A percentile compares a stretch with the other conserved stretches of the same genome.
These are phyloP conservation scores for Caenorhabditis angaria DNA, from an alignment of 2,888 invertebrate genomes.

Conservation along the genomic window DNA sequence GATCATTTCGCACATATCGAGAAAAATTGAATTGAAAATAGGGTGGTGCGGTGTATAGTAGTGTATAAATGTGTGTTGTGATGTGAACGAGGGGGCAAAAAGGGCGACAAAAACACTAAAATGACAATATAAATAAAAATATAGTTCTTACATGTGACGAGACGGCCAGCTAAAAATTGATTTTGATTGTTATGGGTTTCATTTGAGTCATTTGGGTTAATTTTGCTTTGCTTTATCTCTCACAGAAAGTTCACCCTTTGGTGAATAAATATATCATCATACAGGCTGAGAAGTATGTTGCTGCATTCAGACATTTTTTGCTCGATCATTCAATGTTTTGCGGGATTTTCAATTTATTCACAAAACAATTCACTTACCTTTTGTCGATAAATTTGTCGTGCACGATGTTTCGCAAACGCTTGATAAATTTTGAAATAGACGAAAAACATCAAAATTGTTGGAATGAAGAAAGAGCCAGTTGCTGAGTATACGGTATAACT, in stretches of 20 bases:
- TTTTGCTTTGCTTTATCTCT: no score
- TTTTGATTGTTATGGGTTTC: not conserved
- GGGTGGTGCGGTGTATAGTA: not conserved
- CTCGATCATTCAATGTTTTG: not conserved
- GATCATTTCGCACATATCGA: not conserved
- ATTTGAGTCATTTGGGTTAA: not conserved
- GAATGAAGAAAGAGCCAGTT: slow-evolving; percentile 93
- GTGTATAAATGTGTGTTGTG: slow-evolving; percentile 17
- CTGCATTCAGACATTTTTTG: not conserved
- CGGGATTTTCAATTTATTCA: not conserved
- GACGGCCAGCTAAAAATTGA: slow-evolving; percentile 70
- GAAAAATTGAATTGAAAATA: not conserved
- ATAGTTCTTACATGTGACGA: slow-evolving; percentile 70
- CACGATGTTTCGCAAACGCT: slow-evolving; percentile 72
- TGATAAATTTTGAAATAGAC: slow-evolving; percentile 95
- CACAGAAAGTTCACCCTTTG: not conserved
- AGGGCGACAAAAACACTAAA: slow-evolving; percentile 20
- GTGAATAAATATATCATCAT: not conserved
- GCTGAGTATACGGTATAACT: slow-evolving; percentile 74
- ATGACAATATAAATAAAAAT: slow-evolving; percentile 22
- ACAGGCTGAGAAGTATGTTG: slow-evolving; percentile 4
- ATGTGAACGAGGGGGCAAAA: slow-evolving; percentile 29
- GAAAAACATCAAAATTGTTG: slow-evolving; percentile 98
- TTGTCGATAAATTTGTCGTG: slow-evolving; percentile 73
- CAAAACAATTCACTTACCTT: slow-evolving; percentile 57